Evolutionary conservation across 2,113 vertebrate species (phyloP).

Genomic region (Acrocephalus arundinaceus): DNA sequence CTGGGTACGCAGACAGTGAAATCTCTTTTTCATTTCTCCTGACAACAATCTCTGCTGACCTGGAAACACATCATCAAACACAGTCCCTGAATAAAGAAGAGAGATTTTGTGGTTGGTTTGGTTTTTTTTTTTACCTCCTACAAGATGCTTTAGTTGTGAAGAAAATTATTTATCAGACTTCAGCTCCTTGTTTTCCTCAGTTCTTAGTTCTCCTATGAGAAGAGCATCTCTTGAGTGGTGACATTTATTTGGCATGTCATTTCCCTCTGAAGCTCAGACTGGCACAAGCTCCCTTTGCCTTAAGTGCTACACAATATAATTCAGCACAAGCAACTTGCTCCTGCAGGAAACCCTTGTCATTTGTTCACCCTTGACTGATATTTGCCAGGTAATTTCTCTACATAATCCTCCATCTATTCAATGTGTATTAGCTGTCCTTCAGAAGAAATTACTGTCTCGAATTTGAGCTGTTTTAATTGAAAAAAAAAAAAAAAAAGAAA

Average conservation of each 20-base stretch:
- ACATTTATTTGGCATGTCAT: not conserved
- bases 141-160: not conserved
- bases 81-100: not conserved
- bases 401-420: not conserved
- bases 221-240: not conserved
- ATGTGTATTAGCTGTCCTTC: not conserved
- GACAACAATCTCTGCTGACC: not conserved
- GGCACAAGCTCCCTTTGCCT: not conserved
- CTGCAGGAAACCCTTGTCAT: not conserved
- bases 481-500: not conserved
- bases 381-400: not conserved
- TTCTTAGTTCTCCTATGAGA: not conserved
- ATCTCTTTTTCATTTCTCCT: not conserved
- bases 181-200: not conserved
- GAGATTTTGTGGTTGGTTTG: no score
- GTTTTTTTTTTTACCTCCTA: not conserved
- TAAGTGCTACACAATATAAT: not conserved
- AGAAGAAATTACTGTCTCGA: not conserved
- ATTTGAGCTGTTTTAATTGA: not conserved
- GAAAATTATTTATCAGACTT: not conserved
- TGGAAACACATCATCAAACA: slow-evolving; percentile 8
- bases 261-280: not conserved
- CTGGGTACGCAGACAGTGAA: not conserved
- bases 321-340: not conserved
- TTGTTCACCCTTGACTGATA: not conserved